These are phyloP conservation scores for Andrena haemorrhoa DNA, from an alignment of 2,888 invertebrate genomes.

Conservation along the genomic window DNA sequence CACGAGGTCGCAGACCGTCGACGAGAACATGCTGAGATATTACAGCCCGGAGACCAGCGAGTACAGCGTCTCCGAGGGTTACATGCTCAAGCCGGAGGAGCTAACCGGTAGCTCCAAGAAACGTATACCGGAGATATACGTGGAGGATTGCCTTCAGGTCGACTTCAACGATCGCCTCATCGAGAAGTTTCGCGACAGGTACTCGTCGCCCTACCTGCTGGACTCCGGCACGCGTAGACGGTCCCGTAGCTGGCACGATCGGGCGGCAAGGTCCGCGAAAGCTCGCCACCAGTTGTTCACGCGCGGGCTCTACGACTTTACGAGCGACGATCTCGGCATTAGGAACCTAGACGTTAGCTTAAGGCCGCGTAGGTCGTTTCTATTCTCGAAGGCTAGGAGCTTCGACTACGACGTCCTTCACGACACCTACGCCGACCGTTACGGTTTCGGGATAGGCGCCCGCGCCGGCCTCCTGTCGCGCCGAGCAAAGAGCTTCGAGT, in stretches of 20 bases:
- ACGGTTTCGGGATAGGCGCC: constrained; percentile 61
- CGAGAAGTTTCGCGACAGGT: constrained; percentile 77
- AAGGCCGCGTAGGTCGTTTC: constrained; percentile 72
- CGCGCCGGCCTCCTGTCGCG: constrained; percentile 63
- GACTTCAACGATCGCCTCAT: constrained; percentile 79
- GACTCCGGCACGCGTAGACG: constrained; percentile 60
- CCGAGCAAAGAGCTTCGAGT: constrained; percentile 82
- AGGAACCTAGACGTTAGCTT: constrained; percentile 70
- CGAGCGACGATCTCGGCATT: constrained; percentile 63
- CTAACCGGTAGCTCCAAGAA: constrained; percentile 68
- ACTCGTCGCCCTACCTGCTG: constrained; percentile 63
- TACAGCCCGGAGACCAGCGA: constrained; percentile 82
- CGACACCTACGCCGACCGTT: constrained; percentile 67
- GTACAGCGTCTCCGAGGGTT: constrained; percentile 80
- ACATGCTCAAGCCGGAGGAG: constrained; percentile 78
- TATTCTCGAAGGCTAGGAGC: constrained; percentile 79
- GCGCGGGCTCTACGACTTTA: constrained; percentile 47
- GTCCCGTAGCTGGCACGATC: constrained; percentile 76
- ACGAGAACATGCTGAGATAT: constrained; percentile 82
- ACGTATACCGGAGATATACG: constrained; percentile 81
- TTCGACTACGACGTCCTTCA: constrained; percentile 80
- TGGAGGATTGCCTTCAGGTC: constrained; percentile 81
- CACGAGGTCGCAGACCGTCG: constrained; percentile 84
- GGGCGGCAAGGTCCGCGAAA: constrained; percentile 54
- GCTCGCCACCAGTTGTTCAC: constrained; percentile 57